A percentile compares a stretch with the other conserved stretches of the same genome.
Conservation (phyloP, 1,140 invertebrate genomes). For the Zaprionus tsacasi region DNA sequence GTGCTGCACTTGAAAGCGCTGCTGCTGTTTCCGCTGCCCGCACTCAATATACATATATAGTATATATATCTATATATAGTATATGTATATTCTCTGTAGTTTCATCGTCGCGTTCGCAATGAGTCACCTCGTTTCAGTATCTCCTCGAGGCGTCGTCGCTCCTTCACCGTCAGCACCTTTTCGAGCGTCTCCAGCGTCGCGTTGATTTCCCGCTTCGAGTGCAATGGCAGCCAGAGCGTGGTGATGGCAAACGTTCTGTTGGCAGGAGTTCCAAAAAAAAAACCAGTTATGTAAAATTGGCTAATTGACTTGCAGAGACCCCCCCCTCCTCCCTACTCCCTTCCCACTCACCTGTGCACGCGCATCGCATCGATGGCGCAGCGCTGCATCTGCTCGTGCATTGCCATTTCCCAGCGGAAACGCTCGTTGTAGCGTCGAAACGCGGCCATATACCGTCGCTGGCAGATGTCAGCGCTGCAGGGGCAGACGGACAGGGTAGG, state of each 20-base stretch:
- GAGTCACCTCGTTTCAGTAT: conserved; percentile 74
- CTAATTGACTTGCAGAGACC: conserved; percentile 27
- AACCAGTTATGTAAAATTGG: conserved; percentile 21
- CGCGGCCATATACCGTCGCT: conserved; percentile 69
- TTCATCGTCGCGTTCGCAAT: conserved; percentile 53
- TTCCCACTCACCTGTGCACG: conserved; percentile 68
- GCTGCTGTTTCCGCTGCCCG: conserved; percentile 17
- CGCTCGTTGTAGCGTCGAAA: conserved; percentile 78
- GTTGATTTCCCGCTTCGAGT: conserved; percentile 81
- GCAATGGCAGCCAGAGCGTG: conserved; percentile 77
- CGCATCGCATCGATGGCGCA: conserved; percentile 82
- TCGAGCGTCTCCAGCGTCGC: conserved; percentile 78
- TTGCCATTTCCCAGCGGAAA: conserved; percentile 79
- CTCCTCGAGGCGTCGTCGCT: conserved; percentile 80
- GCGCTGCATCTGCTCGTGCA: conserved; percentile 80
- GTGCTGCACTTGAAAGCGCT: neutral
- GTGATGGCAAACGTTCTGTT: conserved; percentile 79
- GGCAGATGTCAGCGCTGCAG: conserved; percentile 71
- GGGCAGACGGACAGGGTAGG: neutral
- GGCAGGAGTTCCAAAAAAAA: neutral
- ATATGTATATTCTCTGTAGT: neutral
- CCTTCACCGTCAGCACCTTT: conserved; percentile 74
- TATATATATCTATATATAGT: neutral
- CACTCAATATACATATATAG: neutral
- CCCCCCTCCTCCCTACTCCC: neutral